A percentile compares a stretch with the other conserved stretches of the same genome.
phyloP scores from a whole-genome alignment of 2,797 vertebrate genomes.

The Tragopan temminckii region DNA sequence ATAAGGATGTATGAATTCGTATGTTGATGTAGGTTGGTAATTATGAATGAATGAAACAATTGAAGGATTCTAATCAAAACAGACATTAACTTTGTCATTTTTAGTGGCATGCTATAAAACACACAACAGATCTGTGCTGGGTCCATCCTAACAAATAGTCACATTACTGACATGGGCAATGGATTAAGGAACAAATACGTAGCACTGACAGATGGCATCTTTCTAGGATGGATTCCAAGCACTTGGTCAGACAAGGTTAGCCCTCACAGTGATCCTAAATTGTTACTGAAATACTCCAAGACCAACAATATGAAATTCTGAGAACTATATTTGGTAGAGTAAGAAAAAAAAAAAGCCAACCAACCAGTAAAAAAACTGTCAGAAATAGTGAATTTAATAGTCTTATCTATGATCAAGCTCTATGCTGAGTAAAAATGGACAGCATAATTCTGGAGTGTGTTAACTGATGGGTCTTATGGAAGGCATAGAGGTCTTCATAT shows the following conservation, averaged over 20 bases:
- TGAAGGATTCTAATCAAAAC: conserved; percentile 7
- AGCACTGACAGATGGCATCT: conserved; percentile 32
- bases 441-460: neutral
- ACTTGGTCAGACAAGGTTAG: neutral
- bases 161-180: neutral
- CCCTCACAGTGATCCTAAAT: neutral
- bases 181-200: neutral
- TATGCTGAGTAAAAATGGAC: neutral
- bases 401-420: neutral
- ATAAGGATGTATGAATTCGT: neutral
- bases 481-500: neutral
- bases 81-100: conserved; percentile 7
- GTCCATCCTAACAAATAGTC: neutral
- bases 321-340: neutral
- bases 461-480: neutral
- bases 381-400: neutral
- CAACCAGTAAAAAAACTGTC: neutral
- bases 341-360: too few relatives aligned
- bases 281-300: conserved; percentile 3
- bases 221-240: conserved; percentile 30
- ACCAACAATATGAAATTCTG: neutral
- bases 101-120: conserved; percentile 24
- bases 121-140: neutral
- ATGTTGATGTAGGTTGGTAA: neutral
- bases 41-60: neutral